Base-by-base conservation (phyloP, 2,113 vertebrate species). In the Steatornis caripensis region DNA sequence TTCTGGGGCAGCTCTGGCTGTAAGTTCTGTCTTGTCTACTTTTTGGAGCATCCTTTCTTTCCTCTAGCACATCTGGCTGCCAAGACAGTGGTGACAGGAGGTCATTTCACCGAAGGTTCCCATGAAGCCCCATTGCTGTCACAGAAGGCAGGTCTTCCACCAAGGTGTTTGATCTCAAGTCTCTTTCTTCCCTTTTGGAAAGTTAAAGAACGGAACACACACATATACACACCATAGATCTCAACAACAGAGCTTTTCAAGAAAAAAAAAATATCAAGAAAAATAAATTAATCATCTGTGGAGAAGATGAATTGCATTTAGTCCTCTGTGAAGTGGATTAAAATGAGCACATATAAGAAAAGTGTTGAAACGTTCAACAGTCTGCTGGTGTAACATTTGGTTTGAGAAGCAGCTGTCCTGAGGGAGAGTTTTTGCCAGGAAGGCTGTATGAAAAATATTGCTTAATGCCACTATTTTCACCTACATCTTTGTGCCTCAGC, bases 31-130 rank as follows among this genome's bases (percentile, higher is more conserved):
- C 61, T 46, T n/a, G 7, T 23, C 29, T 74, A 5, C 21, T 60
- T 71, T 55, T 36, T 60, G 54, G 36, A 68, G 14, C 22, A 91
- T 29, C 9, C 15, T 65, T 76, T 57, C 24, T 55, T 80, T 85
- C 34, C 23, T 64, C 16, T 69, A 57, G 23, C 27, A 55, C 15
- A 6, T 26, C 41, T 61, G 16, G 18, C 14, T 88, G 46, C 32
- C 39, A 26, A 21, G 2, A 1, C 0, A 1, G 27, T 3, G 4
- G 34, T 6, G 6, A 3, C 9, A 41, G 23, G 32, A 69, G 2
- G 12, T 71, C 2, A 1, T 41, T 55, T 15, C 48, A 29, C 29
- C 68, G 15, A 60, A 87, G 21, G 5, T 20, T 79, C 15, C 46
- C 21, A 7, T 36, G 61, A 75, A 87, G 30, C 2, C 10, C 57